Base-by-base conservation (phyloP, 2,113 vertebrate species). In the Ascaphus truei region DNA sequence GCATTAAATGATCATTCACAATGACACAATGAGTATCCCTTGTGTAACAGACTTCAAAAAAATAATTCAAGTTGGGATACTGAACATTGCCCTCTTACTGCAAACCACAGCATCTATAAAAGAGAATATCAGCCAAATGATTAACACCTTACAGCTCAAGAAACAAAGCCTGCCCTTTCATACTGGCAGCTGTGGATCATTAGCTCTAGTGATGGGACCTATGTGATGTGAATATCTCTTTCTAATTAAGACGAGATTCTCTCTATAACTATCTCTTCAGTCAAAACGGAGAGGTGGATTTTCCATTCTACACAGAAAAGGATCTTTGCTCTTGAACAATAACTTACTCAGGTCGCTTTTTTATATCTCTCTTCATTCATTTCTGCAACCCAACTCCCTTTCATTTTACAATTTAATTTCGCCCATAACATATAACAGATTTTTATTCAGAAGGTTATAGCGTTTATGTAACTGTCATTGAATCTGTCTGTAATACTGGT, bases 181-280 rank as follows among this genome's bases (percentile, higher is more conserved):
- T 78, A 84, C 82, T 81, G 87, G 80, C 87, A 90, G 87, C 87
- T 89, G 89, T 83, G 86, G 80, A 84, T 88, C 88, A 87, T 91
- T 88, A 89, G 81, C 83, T 84, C 83, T 77, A 86, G 82, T 86
- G 85, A 88, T 84, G 83, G 86, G 83, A 85, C 81, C 78, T 81
- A 73, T 87, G 86, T 89, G 88, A 91, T 88, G 82, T 85, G 83
- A 89, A 89, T 86, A 90, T 89, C 85, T 88, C 85, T 89, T 90
- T 84, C 84, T 89, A 87, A 89, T 90, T 90, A 89, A 87, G 82
- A 89, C 12, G 57, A 85, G 77, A 84, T 85, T 86, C 79, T 88
- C 81, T 83, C 73, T 87, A 81, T 84, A 76, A 86, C 80, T 83
- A 71, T 85, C 50, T 85, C 82, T 85, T 86, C 81, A 83, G 77